phyloP scores from a whole-genome alignment of 1,140 invertebrate species.

The Physella acuta region DNA sequence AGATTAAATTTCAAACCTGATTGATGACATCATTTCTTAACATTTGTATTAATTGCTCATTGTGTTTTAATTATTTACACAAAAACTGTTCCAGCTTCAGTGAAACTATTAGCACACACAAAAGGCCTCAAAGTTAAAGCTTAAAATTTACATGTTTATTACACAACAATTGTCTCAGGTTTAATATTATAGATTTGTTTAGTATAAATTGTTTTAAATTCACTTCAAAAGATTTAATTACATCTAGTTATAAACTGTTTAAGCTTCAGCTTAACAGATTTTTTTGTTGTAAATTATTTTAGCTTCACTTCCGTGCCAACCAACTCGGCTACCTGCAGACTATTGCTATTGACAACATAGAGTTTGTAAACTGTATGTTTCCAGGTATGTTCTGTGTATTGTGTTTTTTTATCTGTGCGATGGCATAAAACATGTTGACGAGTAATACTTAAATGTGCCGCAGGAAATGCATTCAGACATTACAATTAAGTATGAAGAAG shows the following conservation, averaged over 20 bases:
- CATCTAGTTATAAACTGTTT: too few species aligned
- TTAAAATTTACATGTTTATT: neutral
- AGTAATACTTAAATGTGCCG: too few species aligned
- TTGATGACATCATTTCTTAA: neutral
- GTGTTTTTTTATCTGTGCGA: too few species aligned
- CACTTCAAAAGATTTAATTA: too few species aligned
- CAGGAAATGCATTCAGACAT: too few species aligned
- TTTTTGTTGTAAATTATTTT: neutral
- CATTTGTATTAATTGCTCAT: neutral
- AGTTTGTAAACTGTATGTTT: too few species aligned
- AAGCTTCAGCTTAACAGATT: too few species aligned
- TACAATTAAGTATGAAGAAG: too few species aligned
- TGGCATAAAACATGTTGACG: too few species aligned
- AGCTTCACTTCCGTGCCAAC: neutral
- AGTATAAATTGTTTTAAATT: neutral
- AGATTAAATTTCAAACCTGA: neutral
- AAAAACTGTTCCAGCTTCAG: neutral
- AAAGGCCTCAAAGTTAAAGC: neutral
- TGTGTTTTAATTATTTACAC: too few species aligned
- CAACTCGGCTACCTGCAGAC: neutral
- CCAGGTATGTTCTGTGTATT: too few species aligned
- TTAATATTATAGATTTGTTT: neutral
- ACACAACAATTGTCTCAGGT: neutral
- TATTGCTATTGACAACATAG: neutral
- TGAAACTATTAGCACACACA: neutral